Conservation (phyloP, 2,888 invertebrate species). For the Anorthoa munda region DNA sequence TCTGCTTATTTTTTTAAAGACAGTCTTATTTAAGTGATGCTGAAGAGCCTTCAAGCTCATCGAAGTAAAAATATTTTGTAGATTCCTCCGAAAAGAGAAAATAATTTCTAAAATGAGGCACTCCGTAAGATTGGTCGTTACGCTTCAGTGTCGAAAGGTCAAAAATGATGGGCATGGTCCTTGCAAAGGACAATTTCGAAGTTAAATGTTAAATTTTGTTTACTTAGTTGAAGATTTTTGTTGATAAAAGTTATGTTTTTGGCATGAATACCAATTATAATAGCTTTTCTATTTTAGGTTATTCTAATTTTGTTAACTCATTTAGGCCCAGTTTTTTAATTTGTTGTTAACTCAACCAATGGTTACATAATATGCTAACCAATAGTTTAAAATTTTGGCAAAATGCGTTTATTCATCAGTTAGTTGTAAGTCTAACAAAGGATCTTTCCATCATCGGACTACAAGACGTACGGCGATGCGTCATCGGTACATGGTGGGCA, state of each 20-base stretch:
- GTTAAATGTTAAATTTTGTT: slow-evolving; percentile 40
- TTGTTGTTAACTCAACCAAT: too few relatives aligned
- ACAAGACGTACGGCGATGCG: too few relatives aligned
- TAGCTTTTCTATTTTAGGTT: background rate
- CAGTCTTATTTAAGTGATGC: slow-evolving; percentile 24
- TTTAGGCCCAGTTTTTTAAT: too few relatives aligned
- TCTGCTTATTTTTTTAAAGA: slow-evolving; percentile 19
- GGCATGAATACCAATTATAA: background rate
- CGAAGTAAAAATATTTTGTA: slow-evolving; percentile 50
- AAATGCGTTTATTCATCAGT: too few relatives aligned
- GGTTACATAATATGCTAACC: too few relatives aligned
- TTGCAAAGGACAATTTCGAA: slow-evolving; percentile 50
- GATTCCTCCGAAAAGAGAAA: slow-evolving; percentile 52
- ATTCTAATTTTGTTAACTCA: background rate
- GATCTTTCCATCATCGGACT: too few relatives aligned
- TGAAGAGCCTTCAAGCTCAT: slow-evolving; percentile 15
- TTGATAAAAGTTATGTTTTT: slow-evolving; percentile 1
- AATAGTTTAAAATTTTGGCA: too few relatives aligned
- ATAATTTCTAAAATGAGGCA: slow-evolving; percentile 67
- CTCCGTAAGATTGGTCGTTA: slow-evolving; percentile 61
- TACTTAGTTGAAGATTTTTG: background rate
- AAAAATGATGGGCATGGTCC: slow-evolving; percentile 53
- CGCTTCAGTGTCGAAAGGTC: slow-evolving; percentile 51
- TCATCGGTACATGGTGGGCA: too few relatives aligned
- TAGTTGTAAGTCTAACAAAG: too few relatives aligned